Conservation (phyloP, 2,797 vertebrate species). For the Pseudotriccus pelzelni region DNA sequence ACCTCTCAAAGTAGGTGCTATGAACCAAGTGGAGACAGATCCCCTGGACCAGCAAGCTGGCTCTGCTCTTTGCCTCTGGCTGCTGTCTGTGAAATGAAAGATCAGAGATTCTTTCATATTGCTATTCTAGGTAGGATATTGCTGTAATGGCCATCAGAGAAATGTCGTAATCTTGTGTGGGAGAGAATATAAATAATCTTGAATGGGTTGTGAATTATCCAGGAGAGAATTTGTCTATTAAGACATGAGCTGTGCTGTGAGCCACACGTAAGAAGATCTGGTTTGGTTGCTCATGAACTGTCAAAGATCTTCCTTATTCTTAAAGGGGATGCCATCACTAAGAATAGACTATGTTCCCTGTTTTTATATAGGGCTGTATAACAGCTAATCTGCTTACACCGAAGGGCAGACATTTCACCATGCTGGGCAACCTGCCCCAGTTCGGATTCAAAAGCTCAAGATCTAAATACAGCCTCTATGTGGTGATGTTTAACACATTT, state of each 20-base stretch:
- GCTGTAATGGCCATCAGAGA: not conserved
- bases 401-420: not conserved
- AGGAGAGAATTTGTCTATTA: not conserved
- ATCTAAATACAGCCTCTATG: not conserved
- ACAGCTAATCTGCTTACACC: not conserved
- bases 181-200: constrained; percentile 22
- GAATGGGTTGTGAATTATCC: not conserved
- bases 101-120: not conserved
- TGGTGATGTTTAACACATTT: not conserved
- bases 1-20: not conserved
- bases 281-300: not conserved
- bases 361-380: not conserved
- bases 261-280: not conserved
- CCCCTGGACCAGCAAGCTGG: not conserved
- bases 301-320: not conserved
- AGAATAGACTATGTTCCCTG: not conserved
- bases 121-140: not conserved
- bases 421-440: not conserved
- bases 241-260: not conserved
- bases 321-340: not conserved
- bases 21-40: not conserved
- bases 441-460: not conserved
- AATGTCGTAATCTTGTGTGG: not conserved
- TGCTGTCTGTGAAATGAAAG: not conserved
- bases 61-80: not conserved